phyloP scores from a whole-genome alignment of 2,797 vertebrate species.

The Enteromius trimaculatus region DNA sequence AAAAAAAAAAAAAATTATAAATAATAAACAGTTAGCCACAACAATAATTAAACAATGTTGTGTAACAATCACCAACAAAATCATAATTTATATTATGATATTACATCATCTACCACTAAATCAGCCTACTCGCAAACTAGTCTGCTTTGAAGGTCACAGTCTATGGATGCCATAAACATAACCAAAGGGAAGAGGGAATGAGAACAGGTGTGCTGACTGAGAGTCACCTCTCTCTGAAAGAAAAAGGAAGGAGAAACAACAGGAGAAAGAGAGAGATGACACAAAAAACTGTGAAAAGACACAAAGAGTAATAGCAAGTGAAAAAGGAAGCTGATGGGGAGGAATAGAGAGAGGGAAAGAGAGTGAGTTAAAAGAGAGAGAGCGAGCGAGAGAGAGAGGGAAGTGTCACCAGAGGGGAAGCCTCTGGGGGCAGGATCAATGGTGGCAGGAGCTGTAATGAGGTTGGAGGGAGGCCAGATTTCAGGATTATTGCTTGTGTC shows the following conservation, averaged over 20 bases:
- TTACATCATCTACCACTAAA: background rate
- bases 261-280: slow-evolving; percentile 10
- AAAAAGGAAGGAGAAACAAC: slow-evolving; percentile 1
- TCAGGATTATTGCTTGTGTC: slow-evolving; percentile 77
- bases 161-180: background rate
- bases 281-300: slow-evolving; percentile 13
- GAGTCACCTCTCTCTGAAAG: slow-evolving; percentile 16
- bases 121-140: background rate
- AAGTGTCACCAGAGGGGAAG: slow-evolving; percentile 68
- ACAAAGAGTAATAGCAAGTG: slow-evolving; percentile 35
- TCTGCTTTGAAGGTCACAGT: slow-evolving; percentile 21
- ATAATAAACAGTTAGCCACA: too few species aligned
- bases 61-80: background rate
- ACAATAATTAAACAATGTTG: background rate
- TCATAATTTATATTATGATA: background rate
- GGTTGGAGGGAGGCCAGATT: slow-evolving; percentile 76
- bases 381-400: slow-evolving; percentile 62
- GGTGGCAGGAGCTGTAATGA: slow-evolving; percentile 74
- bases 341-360: slow-evolving; percentile 33
- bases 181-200: slow-evolving; percentile 17
- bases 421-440: slow-evolving; percentile 75
- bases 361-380: slow-evolving; percentile 56
- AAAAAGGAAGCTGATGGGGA: slow-evolving; percentile 39
- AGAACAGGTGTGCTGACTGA: slow-evolving; percentile 31
- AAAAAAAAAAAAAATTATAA: background rate